Conservation (phyloP, 1,140 invertebrate genomes). For the Subanguina moxae region DNA sequence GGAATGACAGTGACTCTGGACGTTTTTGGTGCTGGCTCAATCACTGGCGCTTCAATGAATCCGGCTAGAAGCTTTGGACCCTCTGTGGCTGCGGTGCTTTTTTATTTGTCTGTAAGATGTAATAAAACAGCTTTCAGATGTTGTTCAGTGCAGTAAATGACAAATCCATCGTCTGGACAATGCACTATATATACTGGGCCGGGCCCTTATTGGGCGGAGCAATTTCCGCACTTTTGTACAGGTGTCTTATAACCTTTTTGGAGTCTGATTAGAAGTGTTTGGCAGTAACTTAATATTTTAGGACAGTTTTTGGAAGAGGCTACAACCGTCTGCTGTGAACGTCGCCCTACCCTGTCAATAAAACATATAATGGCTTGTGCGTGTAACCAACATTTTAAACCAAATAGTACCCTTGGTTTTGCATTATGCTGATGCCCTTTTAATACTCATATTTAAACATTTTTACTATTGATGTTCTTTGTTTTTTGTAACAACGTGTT, state of each 20-base stretch:
- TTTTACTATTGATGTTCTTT: too few relatives aligned
- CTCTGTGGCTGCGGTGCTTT: slow-evolving; percentile 48
- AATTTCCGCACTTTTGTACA: slow-evolving; percentile 20
- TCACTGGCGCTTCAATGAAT: slow-evolving; percentile 61
- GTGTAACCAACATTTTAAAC: too few relatives aligned
- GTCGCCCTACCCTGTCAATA: too few relatives aligned
- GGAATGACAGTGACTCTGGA: slow-evolving; percentile 24
- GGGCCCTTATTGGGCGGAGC: slow-evolving; percentile 23
- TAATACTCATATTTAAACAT: too few relatives aligned
- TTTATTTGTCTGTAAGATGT: slow-evolving; percentile 2
- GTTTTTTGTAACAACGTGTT: too few relatives aligned
- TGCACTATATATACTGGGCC: slow-evolving; percentile 30
- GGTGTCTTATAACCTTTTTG: too few relatives aligned
- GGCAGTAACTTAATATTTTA: too few relatives aligned
- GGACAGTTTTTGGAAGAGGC: slow-evolving; percentile 12
- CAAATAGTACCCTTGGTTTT: too few relatives aligned
- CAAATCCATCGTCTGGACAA: slow-evolving; percentile 20
- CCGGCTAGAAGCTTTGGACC: slow-evolving; percentile 61
- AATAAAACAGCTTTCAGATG: too few relatives aligned
- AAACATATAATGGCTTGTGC: background rate
- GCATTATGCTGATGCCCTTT: too few relatives aligned
- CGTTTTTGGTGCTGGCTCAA: slow-evolving; percentile 42
- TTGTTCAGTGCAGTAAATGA: background rate
- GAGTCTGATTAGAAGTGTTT: too few relatives aligned
- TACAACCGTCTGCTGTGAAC: slow-evolving; percentile 9